Percentiles rank a stretch among this genome's conserved stretches.
Conservation (phyloP, 2,113 vertebrate genomes). For the Chrysemys picta region DNA sequence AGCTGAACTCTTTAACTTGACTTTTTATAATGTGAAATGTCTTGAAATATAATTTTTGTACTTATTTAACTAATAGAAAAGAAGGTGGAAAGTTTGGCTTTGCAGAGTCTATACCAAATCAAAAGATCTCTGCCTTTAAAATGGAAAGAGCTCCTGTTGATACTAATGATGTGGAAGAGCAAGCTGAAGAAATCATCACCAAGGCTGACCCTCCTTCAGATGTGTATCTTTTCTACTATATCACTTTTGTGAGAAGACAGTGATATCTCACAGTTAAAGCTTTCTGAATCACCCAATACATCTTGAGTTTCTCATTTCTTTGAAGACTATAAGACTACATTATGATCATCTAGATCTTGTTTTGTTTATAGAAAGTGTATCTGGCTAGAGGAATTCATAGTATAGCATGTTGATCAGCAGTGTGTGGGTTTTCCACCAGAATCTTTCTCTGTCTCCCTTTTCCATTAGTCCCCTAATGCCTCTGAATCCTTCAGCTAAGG, state of each 20-base stretch:
- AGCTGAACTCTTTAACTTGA: background rate
- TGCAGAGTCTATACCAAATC: conserved; percentile 90
- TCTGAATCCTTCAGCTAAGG: background rate
- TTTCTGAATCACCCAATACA: background rate
- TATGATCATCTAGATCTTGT: background rate
- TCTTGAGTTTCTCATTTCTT: background rate
- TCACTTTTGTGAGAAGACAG: background rate
- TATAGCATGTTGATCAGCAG: background rate
- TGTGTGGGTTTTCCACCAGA: background rate
- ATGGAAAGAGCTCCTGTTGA: conserved; percentile 85
- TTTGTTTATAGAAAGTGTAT: background rate
- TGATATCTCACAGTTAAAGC: background rate
- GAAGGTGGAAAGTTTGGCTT: conserved; percentile 93
- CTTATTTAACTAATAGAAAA: conserved; percentile 81
- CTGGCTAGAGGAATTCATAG: background rate
- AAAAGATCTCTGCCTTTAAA: conserved; percentile 92
- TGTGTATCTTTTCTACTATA: conserved; percentile 81
- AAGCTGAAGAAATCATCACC: conserved; percentile 84
- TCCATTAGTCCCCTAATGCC: background rate
- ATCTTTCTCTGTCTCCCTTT: background rate
- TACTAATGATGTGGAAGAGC: conserved; percentile 79
- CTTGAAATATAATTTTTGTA: background rate
- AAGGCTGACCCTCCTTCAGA: conserved; percentile 81
- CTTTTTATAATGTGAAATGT: background rate
- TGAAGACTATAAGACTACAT: background rate